A percentile compares a stretch with the other conserved stretches of the same genome.
Conservation (phyloP, 2,797 vertebrate genomes). For the Delichon dasypus region DNA sequence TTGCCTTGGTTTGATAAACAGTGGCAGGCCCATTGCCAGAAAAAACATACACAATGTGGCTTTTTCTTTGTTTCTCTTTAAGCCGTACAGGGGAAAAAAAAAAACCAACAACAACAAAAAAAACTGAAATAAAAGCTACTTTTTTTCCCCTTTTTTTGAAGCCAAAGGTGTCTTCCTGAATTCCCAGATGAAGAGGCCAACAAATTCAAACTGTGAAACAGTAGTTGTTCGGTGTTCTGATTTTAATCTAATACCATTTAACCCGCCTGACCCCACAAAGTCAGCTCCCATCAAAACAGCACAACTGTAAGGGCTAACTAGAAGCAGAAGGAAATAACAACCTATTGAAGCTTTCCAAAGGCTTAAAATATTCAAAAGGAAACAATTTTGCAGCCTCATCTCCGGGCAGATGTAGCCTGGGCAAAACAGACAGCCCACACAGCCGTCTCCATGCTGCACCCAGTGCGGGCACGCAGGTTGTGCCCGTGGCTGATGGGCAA, state of each 20-base stretch:
- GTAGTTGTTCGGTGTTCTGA: constrained; percentile 82
- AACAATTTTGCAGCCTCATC: constrained; percentile 1
- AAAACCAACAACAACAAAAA: neutral
- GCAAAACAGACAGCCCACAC: rapidly evolving
- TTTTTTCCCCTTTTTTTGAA: neutral
- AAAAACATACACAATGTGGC: constrained; percentile 45
- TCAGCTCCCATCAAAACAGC: constrained; percentile 73
- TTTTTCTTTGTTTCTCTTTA: constrained; percentile 68
- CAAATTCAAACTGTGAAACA: constrained; percentile 65
- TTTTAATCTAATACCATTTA: constrained; percentile 90
- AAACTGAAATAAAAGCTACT: neutral
- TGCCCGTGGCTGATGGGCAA: rapidly evolving
- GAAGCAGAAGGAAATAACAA: constrained; percentile 27
- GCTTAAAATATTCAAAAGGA: neutral
- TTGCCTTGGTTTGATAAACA: constrained; percentile 95
- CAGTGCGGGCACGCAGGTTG: rapidly evolving
- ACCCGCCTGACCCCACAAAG: constrained; percentile 80
- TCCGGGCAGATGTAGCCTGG: rapidly evolving
- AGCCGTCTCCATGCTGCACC: rapidly evolving
- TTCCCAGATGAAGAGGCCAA: constrained; percentile 72
- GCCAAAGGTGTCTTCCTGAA: constrained; percentile 66
- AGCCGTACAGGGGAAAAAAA: neutral
- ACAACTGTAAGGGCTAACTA: constrained; percentile 11
- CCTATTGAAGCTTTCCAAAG: neutral
- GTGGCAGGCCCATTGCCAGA: constrained; percentile 81